These are phyloP conservation scores for Aleiodes testaceus DNA, from an alignment of 2,888 invertebrate genomes.

Conservation along the genomic window DNA sequence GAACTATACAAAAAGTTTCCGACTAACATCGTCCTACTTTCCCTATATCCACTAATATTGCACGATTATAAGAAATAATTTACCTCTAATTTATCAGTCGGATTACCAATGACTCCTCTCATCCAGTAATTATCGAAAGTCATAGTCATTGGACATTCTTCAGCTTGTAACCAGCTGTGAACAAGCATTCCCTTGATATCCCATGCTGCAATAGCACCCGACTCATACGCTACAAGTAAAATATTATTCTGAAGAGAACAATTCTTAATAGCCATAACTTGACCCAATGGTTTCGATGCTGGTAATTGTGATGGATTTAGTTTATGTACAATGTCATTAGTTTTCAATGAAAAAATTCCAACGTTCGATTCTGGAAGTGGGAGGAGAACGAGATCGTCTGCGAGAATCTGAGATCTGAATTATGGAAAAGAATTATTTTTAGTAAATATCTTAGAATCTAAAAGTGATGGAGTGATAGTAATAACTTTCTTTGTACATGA, in stretches of 20 bases:
- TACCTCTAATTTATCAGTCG: slow-evolving; percentile 78
- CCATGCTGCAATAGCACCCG: slow-evolving; percentile 83
- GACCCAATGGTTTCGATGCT: slow-evolving; percentile 73
- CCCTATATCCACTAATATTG: too few relatives aligned
- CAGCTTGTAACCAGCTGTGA: slow-evolving; percentile 76
- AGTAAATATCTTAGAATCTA: slow-evolving; percentile 35
- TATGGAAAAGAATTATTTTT: slow-evolving; percentile 32
- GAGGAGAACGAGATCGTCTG: slow-evolving; percentile 78
- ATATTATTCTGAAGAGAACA: slow-evolving; percentile 72
- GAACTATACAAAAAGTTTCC: too few relatives aligned
- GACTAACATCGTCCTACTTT: too few relatives aligned
- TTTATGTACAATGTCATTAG: slow-evolving; percentile 61
- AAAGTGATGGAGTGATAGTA: too few relatives aligned
- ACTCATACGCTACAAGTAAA: slow-evolving; percentile 83
- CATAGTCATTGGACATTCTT: slow-evolving; percentile 81
- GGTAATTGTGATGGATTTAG: slow-evolving; percentile 57
- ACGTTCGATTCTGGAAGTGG: slow-evolving; percentile 79
- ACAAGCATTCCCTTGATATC: slow-evolving; percentile 78
- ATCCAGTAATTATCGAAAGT: slow-evolving; percentile 81
- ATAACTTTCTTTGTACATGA: too few relatives aligned
- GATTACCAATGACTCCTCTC: slow-evolving; percentile 81
- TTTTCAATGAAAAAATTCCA: slow-evolving; percentile 75
- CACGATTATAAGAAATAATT: not conserved
- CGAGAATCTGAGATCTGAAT: slow-evolving; percentile 71
- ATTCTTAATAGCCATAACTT: slow-evolving; percentile 79